Conservation (phyloP, 2,113 vertebrate genomes). For the Odocoileus virginianus region DNA sequence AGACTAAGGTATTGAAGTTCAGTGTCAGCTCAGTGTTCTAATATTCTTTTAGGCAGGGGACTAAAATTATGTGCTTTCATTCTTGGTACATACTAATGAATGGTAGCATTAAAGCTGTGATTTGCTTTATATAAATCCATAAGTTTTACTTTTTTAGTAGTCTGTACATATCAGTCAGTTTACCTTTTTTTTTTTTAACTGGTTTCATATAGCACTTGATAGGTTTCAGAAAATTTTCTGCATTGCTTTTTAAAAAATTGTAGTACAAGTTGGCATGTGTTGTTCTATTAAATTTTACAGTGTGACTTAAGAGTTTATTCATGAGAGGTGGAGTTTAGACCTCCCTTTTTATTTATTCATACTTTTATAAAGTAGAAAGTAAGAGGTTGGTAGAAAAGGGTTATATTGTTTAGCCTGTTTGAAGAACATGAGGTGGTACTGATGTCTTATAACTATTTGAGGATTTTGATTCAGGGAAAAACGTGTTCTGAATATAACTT, state of each 20-base stretch:
- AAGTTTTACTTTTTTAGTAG: neutral
- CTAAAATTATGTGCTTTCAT: neutral
- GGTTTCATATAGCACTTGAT: neutral
- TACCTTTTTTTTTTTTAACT: neutral
- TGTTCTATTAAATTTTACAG: neutral
- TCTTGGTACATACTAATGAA: neutral
- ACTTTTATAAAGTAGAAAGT: neutral
- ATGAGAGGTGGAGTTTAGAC: neutral
- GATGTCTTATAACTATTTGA: neutral
- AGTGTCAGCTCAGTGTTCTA: neutral
- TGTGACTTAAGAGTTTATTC: neutral
- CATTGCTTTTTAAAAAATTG: neutral
- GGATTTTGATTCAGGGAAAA: neutral
- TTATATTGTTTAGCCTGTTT: neutral
- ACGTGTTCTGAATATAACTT: neutral
- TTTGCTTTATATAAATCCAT: neutral
- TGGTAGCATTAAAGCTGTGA: neutral
- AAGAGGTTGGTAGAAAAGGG: neutral
- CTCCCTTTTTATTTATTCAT: neutral
- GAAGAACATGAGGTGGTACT: neutral
- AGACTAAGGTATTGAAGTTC: neutral
- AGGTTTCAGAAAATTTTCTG: neutral
- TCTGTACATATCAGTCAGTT: neutral
- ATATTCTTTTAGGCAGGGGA: neutral
- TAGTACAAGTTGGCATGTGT: neutral